Percentiles rank a stretch among this genome's conserved stretches.
Conservation (phyloP, 2,888 invertebrate species). For the Arrhopalites spinosus region DNA sequence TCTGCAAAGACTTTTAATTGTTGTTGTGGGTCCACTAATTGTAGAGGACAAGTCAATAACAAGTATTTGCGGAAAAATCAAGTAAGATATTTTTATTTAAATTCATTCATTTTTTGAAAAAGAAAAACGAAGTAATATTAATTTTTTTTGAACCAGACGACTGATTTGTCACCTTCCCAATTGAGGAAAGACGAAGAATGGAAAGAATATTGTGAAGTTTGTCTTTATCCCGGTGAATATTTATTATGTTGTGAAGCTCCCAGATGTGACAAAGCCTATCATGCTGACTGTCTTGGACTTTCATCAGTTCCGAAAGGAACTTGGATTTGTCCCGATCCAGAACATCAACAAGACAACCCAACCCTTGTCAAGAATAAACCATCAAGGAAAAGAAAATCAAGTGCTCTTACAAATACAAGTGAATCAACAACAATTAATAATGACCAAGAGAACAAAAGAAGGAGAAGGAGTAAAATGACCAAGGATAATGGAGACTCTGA, state of each 20-base stretch:
- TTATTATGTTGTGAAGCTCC: slow-evolving; percentile 49
- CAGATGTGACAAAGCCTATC: slow-evolving; percentile 46
- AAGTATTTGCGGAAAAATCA: slow-evolving; percentile 4
- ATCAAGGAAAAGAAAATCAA: too few relatives aligned
- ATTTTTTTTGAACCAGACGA: too few relatives aligned
- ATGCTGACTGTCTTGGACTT: slow-evolving; percentile 45
- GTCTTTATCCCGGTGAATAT: slow-evolving; percentile 42
- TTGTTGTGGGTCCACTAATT: slow-evolving; percentile 45
- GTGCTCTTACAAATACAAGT: too few relatives aligned
- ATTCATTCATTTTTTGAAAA: too few relatives aligned
- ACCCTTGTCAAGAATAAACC: too few relatives aligned
- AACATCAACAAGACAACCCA: too few relatives aligned
- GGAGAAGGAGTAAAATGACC: too few relatives aligned
- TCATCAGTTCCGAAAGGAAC: slow-evolving; percentile 36
- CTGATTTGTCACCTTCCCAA: neutral
- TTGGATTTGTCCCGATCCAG: slow-evolving; percentile 56
- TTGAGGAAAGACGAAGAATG: slow-evolving; percentile 38
- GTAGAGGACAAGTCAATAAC: slow-evolving; percentile 46
- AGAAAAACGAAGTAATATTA: neutral
- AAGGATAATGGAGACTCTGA: too few relatives aligned
- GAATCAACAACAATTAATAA: too few relatives aligned
- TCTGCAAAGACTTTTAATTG: slow-evolving; percentile 45
- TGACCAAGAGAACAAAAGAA: too few relatives aligned
- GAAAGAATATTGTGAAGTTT: slow-evolving; percentile 49
- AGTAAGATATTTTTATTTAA: slow-evolving; percentile 5